Conservation (phyloP, 2,797 vertebrate species). For the Gallirallus australis region DNA sequence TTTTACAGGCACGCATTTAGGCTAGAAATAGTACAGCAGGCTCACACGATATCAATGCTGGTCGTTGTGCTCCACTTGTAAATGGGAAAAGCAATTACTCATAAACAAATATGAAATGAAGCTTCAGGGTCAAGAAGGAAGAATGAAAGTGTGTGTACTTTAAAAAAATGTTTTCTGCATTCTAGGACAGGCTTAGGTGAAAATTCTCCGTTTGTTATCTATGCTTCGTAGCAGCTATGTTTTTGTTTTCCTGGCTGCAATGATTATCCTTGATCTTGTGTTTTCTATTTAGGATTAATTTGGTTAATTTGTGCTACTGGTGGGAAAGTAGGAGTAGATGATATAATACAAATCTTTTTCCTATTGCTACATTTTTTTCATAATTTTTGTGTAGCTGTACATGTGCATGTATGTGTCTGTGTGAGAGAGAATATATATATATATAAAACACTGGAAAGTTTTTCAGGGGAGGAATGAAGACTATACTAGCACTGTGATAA, state of each 20-base stretch:
- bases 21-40: neutral
- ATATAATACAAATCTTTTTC: neutral
- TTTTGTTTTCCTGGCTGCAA: neutral
- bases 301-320: neutral
- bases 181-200: neutral
- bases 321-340: neutral
- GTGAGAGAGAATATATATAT: neutral
- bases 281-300: neutral
- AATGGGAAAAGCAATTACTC: neutral
- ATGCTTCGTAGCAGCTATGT: neutral
- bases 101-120: neutral
- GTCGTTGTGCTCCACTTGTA: neutral
- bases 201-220: neutral
- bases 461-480: neutral
- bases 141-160: neutral
- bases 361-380: neutral
- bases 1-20: neutral
- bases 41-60: neutral
- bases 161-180: neutral
- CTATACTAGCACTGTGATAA: neutral
- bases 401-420: neutral
- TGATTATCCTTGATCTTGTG: neutral
- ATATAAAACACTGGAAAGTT: neutral
- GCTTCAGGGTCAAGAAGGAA: neutral
- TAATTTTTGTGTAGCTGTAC: neutral